Conservation (phyloP, 2,888 invertebrate species). For the Drosophila emarginata region DNA sequence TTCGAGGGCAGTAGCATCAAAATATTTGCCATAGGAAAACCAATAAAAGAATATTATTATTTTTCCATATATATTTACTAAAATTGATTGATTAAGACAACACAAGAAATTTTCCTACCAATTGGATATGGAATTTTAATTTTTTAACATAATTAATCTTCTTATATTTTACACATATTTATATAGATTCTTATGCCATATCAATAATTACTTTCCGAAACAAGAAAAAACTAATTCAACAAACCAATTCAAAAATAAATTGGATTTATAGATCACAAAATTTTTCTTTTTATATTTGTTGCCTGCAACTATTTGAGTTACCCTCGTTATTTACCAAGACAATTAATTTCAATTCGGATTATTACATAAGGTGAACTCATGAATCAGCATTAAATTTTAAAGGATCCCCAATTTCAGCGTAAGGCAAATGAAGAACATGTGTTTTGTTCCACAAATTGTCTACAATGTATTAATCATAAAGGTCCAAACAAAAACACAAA, state of each 20-base stretch:
- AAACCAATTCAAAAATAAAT: no score
- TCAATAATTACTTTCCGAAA: no score
- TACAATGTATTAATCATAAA: slow-evolving; percentile 12
- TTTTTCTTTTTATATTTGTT: no score
- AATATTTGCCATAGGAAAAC: neutral
- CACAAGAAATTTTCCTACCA: no score
- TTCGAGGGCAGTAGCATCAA: neutral
- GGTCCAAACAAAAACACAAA: neutral
- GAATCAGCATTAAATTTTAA: neutral
- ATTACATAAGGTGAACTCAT: neutral
- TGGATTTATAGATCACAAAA: no score
- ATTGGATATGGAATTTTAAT: no score
- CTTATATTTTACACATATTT: no score
- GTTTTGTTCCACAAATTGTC: neutral
- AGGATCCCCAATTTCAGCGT: neutral
- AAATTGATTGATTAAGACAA: no score
- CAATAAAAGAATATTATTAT: neutral
- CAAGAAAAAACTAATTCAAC: no score
- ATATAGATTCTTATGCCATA: no score
- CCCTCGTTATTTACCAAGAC: neutral
- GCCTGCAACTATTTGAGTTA: neutral
- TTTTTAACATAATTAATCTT: no score
- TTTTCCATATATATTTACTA: no score
- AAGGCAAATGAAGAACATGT: slow-evolving; percentile 11
- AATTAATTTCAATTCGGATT: neutral